phyloP scores from a whole-genome alignment of 2,888 invertebrate genomes.

The Drosophila rubida region DNA sequence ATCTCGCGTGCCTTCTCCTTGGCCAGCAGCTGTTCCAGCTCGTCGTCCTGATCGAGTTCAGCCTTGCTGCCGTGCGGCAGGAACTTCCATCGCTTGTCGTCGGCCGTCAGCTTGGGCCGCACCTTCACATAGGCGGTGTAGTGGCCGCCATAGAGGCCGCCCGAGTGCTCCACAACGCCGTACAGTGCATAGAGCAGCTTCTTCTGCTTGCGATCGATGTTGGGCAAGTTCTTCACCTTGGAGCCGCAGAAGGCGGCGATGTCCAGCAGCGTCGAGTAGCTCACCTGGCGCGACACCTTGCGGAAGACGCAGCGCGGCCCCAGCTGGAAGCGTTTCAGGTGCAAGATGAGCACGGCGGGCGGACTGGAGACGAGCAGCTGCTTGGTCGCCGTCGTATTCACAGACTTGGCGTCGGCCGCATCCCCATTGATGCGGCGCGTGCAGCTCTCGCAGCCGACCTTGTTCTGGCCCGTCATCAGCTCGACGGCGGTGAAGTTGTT shows the following conservation, averaged over 20 bases:
- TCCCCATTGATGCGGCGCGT: conserved; percentile 90
- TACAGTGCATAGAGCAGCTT: conserved; percentile 94
- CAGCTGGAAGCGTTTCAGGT: conserved; percentile 97
- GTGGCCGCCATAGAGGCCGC: conserved; percentile 92
- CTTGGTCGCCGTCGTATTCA: conserved; percentile 93
- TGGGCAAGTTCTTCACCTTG: conserved; percentile 87
- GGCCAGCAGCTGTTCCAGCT: conserved; percentile 83
- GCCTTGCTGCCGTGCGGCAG: conserved; percentile 88
- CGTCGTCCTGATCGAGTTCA: conserved; percentile 86
- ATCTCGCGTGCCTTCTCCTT: conserved; percentile 83
- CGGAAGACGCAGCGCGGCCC: conserved; percentile 89
- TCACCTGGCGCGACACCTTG: conserved; percentile 94
- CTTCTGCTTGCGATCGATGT: conserved; percentile 87
- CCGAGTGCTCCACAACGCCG: conserved; percentile 97
- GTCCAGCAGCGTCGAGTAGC: conserved; percentile 94
- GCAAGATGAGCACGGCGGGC: conserved; percentile 96
- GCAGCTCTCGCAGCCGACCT: conserved; percentile 96
- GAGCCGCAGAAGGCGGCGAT: conserved; percentile 95
- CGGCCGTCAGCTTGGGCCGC: conserved; percentile 87
- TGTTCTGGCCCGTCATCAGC: conserved; percentile 95
- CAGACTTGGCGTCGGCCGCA: conserved; percentile 89
- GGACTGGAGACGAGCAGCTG: conserved; percentile 95
- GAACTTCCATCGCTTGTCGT: conserved; percentile 91
- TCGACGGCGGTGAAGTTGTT: conserved; percentile 97
- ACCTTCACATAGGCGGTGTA: conserved; percentile 98